phyloP scores from a whole-genome alignment of 2,888 invertebrate genomes.

The Hipparchia sbordonii region DNA sequence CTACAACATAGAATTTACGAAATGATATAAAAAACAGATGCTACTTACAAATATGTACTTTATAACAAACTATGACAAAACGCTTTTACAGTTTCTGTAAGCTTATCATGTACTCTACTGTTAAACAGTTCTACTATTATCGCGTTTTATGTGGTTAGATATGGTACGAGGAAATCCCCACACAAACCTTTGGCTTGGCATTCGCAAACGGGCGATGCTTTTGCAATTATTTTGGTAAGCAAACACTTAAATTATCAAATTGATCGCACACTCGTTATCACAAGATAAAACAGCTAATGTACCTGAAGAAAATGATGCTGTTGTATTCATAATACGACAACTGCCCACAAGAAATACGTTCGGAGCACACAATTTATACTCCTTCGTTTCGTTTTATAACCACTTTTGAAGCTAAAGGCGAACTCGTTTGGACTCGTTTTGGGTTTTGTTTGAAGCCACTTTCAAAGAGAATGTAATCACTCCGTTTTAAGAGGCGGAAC shows the following conservation, averaged over 20 bases:
- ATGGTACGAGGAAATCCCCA: constrained; percentile 1
- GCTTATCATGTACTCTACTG: neutral
- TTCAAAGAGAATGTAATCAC: too few species aligned
- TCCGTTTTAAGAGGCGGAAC: too few species aligned
- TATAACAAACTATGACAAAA: too few species aligned
- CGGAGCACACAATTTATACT: constrained; percentile 19
- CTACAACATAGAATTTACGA: neutral
- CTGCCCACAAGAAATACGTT: constrained; percentile 17
- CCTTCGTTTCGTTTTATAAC: constrained; percentile 6
- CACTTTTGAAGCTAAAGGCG: constrained; percentile 27
- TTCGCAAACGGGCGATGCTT: constrained; percentile 4
- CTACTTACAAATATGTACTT: too few species aligned
- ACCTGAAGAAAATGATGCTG: constrained; percentile 53
- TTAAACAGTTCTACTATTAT: neutral
- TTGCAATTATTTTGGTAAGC: constrained; percentile 18
- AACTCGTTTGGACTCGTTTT: constrained; percentile 36
- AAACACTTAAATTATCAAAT: neutral
- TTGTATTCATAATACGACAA: constrained; percentile 47
- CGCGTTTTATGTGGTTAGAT: neutral
- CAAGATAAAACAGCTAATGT: constrained; percentile 36
- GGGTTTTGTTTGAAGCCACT: too few species aligned
- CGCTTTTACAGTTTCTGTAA: too few species aligned
- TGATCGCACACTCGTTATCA: neutral
- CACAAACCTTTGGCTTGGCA: constrained; percentile 5
- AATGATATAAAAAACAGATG: too few species aligned